A percentile compares a stretch with the other conserved stretches of the same genome.
These are phyloP conservation scores for Atherinomorus stipes DNA, from an alignment of 2,113 vertebrate species.

Conservation along the genomic window DNA sequence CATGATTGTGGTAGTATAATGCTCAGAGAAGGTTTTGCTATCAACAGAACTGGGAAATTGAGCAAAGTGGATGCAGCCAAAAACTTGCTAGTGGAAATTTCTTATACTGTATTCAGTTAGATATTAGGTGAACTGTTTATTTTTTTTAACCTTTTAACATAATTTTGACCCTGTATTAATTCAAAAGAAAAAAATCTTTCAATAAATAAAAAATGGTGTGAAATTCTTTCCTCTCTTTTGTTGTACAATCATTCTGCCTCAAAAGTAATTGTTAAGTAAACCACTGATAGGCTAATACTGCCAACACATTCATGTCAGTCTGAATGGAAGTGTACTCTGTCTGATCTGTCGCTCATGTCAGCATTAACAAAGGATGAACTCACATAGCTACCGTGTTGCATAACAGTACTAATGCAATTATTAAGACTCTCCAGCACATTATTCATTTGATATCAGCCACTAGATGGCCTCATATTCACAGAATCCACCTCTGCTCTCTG, in stretches of 20 bases:
- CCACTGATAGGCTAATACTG: not conserved
- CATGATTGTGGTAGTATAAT: not conserved
- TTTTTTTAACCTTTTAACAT: not conserved
- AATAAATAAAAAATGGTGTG: not conserved
- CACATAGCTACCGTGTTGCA: constrained; percentile 10
- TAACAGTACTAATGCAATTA: constrained; percentile 39
- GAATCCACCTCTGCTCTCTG: not conserved
- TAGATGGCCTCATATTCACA: constrained; percentile 57
- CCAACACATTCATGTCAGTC: no score
- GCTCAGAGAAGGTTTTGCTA: not conserved
- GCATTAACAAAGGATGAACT: constrained; percentile 20
- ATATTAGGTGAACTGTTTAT: not conserved
- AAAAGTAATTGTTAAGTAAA: not conserved
- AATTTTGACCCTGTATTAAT: not conserved
- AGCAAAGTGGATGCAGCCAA: no score
- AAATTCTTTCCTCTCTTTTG: no score
- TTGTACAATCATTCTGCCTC: not conserved
- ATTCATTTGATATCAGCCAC: constrained; percentile 40
- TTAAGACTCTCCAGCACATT: not conserved
- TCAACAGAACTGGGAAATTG: not conserved
- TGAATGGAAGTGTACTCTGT: not conserved
- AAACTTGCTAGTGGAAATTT: no score
- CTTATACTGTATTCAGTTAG: no score
- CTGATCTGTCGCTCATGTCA: not conserved
- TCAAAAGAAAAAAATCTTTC: not conserved